These are phyloP conservation scores for Lepus americanus DNA, from an alignment of 2,113 vertebrate genomes.

Conservation along the genomic window DNA sequence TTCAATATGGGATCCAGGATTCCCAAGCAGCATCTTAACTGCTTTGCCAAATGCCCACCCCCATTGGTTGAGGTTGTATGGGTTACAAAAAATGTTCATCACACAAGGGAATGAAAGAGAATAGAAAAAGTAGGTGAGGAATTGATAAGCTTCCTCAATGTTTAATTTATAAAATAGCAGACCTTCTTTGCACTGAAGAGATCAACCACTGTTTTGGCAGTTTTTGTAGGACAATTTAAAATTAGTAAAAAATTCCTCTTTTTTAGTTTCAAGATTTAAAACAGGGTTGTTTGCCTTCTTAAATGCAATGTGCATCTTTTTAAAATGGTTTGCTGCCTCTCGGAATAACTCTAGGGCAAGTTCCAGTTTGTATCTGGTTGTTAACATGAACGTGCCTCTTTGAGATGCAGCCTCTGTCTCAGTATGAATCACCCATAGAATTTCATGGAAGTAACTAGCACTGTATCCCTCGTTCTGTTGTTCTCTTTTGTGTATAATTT, in stretches of 20 bases:
- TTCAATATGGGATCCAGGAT: no score
- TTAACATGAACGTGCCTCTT: constrained; percentile 53
- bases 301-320: constrained; percentile 61
- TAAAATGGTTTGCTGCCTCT: constrained; percentile 57
- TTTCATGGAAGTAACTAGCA: constrained; percentile 75
- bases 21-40: no score
- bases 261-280: constrained; percentile 66
- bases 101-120: not conserved
- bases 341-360: constrained; percentile 77
- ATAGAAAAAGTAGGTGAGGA: not conserved
- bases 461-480: constrained; percentile 70
- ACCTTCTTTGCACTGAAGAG: constrained; percentile 78
- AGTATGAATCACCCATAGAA: constrained; percentile 66
- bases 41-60: no score
- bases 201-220: constrained; percentile 73
- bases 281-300: constrained; percentile 62
- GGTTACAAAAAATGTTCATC: not conserved
- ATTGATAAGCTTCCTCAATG: not conserved
- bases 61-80: not conserved
- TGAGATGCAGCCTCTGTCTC: not conserved
- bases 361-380: constrained; percentile 80
- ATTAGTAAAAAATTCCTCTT: constrained; percentile 54
- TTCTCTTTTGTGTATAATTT: constrained; percentile 57
- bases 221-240: constrained; percentile 70
- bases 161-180: not conserved